A percentile compares a stretch with the other conserved stretches of the same genome.
These are phyloP conservation scores for Heliconius hermathena DNA, from an alignment of 1,140 invertebrate genomes.

Conservation along the genomic window DNA sequence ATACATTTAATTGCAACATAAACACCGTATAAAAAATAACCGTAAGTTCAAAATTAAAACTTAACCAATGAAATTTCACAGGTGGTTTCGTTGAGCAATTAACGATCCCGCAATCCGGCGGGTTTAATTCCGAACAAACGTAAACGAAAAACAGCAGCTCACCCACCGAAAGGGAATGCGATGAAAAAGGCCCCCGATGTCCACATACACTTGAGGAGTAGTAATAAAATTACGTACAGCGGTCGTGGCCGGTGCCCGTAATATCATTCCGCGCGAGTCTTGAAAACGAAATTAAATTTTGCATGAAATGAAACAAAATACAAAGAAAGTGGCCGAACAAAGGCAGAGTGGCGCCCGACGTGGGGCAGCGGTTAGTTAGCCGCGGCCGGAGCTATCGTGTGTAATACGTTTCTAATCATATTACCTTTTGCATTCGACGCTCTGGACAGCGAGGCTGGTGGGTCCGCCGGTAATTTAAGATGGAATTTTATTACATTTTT, in stretches of 20 bases:
- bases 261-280: conserved; percentile 80
- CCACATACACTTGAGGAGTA: conserved; percentile 78
- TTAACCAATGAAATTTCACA: conserved; percentile 70
- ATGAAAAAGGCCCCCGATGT: conserved; percentile 76
- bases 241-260: conserved; percentile 67
- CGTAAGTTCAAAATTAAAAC: conserved; percentile 58
- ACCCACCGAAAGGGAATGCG: conserved; percentile 77
- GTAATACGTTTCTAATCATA: conserved; percentile 78
- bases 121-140: conserved; percentile 73
- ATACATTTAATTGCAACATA: conserved; percentile 49
- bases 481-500: conserved; percentile 51
- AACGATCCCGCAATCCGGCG: conserved; percentile 72
- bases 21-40: conserved; percentile 56
- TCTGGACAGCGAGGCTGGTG: conserved; percentile 39
- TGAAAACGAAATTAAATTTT: conserved; percentile 82
- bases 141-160: conserved; percentile 71
- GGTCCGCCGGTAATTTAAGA: conserved; percentile 47
- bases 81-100: conserved; percentile 74
- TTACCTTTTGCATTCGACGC: conserved; percentile 69
- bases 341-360: conserved; percentile 65
- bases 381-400: conserved; percentile 61
- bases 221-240: conserved; percentile 74
- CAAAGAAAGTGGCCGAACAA: conserved; percentile 78
- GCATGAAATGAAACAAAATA: conserved; percentile 81
- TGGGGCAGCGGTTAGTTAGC: conserved; percentile 68